Evolutionary conservation across 2,888 invertebrate genomes (phyloP).

Genomic region (Drosophila maculinotata): DNA sequence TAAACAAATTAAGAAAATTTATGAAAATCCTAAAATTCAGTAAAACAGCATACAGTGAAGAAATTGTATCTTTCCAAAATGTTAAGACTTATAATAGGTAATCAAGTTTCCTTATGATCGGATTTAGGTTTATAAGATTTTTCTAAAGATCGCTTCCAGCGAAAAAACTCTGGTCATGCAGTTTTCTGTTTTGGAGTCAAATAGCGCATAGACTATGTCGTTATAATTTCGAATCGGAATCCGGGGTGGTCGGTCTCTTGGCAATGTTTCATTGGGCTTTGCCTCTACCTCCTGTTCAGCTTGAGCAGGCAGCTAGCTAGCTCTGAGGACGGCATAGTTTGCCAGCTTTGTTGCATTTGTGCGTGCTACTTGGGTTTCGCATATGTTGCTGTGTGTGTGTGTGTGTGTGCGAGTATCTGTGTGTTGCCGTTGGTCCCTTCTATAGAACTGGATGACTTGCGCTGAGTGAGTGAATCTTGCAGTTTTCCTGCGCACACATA

Average conservation of each 20-base stretch:
- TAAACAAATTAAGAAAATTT: no score
- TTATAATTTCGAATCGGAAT: conserved; percentile 11
- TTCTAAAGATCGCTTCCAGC: no score
- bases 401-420: conserved; percentile 13
- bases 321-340: conserved; percentile 56
- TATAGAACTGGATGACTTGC: conserved; percentile 47
- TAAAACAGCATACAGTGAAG: no score
- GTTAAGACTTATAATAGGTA: no score
- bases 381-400: conserved; percentile 26
- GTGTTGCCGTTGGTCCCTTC: conserved; percentile 61
- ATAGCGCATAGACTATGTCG: conserved; percentile 6
- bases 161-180: no score
- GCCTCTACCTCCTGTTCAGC: conserved; percentile 9
- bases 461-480: conserved; percentile 58
- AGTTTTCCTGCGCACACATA: conserved; percentile 28
- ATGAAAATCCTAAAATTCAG: no score
- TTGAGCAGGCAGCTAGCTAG: conserved; percentile 21
- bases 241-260: conserved; percentile 32
- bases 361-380: conserved; percentile 51
- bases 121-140: no score
- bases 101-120: no score
- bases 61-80: no score
- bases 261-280: conserved; percentile 19
- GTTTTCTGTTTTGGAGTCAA: no score
- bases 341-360: conserved; percentile 69